Percentiles rank a stretch among this genome's conserved stretches.
Evolutionary conservation across 2,888 invertebrate genomes (phyloP).

Genomic region (Pteria penguin): DNA sequence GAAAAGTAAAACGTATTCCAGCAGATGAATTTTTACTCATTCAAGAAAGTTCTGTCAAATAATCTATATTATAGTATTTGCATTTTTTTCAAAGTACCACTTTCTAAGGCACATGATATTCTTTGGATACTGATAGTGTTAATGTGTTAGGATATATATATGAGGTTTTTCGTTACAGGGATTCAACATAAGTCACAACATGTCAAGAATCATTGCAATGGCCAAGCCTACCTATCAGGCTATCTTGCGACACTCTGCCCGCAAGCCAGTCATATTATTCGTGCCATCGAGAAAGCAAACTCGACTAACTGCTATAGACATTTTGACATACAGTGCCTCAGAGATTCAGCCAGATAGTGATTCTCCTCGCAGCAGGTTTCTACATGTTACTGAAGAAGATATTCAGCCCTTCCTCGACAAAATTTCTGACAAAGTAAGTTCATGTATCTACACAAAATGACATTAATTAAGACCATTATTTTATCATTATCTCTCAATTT

Average conservation of each 20-base stretch:
- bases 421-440: slow-evolving; percentile 89
- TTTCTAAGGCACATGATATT: no score
- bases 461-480: no score
- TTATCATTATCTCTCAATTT: no score
- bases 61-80: no score
- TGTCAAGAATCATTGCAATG: slow-evolving; percentile 97
- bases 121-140: no score
- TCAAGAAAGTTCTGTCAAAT: no score
- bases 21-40: no score
- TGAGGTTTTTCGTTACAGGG: slow-evolving; percentile 85
- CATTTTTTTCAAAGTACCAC: no score
- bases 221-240: slow-evolving; percentile 98
- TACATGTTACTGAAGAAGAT: slow-evolving; percentile 89
- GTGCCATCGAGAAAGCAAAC: slow-evolving; percentile 90
- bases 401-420: slow-evolving; percentile 93
- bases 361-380: slow-evolving; percentile 90
- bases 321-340: slow-evolving; percentile 95
- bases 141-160: no score
- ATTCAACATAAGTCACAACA: slow-evolving; percentile 98
- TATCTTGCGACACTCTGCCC: slow-evolving; percentile 84
- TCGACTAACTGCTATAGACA: slow-evolving; percentile 95
- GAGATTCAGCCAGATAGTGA: slow-evolving; percentile 89
- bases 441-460: no score
- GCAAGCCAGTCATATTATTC: slow-evolving; percentile 79
- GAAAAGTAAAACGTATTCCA: no score